phyloP scores from a whole-genome alignment of 92 coral and sea anemone species.

The Epizoanthus fatuus region DNA sequence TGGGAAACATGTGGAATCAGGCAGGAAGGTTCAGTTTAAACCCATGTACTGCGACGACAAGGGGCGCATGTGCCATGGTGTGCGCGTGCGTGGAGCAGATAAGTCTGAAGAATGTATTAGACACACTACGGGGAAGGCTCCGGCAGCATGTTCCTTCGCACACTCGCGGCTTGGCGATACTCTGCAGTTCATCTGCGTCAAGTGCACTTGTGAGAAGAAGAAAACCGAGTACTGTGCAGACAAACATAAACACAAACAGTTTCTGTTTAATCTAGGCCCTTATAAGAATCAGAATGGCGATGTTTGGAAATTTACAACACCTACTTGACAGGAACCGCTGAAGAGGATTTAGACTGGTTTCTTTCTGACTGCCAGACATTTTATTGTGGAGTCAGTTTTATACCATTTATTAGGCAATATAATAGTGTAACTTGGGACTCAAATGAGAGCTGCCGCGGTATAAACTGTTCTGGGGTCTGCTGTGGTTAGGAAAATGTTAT shows the following conservation, averaged over 20 bases:
- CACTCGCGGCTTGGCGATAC: slow-evolving; percentile 99
- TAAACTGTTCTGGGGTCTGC: too few relatives aligned
- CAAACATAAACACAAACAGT: slow-evolving; percentile 89
- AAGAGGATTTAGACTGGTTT: neutral
- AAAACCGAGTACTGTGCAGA: slow-evolving; percentile 92
- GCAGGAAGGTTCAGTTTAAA: slow-evolving; percentile 90
- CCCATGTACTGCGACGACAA: slow-evolving; percentile 94
- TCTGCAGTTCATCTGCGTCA: slow-evolving; percentile 94
- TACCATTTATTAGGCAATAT: neutral
- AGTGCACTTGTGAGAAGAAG: slow-evolving; percentile 92
- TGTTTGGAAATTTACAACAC: slow-evolving; percentile 73
- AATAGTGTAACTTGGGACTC: neutral
- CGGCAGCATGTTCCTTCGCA: slow-evolving; percentile 94
- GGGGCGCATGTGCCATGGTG: slow-evolving; percentile 98
- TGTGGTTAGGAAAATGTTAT: too few relatives aligned
- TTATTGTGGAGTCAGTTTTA: neutral
- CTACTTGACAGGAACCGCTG: slow-evolving; percentile 4
- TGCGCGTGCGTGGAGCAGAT: slow-evolving; percentile 96
- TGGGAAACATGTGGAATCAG: slow-evolving; percentile 90
- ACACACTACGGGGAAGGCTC: slow-evolving; percentile 94
- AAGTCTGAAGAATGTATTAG: slow-evolving; percentile 97
- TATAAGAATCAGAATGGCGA: slow-evolving; percentile 92
- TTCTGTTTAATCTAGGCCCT: slow-evolving; percentile 94
- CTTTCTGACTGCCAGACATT: neutral
- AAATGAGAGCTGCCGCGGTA: too few relatives aligned